Percentiles rank a stretch among this genome's conserved stretches.
Evolutionary conservation across 2,797 vertebrate species (phyloP).

Genomic region (Pipistrellus nathusii): DNA sequence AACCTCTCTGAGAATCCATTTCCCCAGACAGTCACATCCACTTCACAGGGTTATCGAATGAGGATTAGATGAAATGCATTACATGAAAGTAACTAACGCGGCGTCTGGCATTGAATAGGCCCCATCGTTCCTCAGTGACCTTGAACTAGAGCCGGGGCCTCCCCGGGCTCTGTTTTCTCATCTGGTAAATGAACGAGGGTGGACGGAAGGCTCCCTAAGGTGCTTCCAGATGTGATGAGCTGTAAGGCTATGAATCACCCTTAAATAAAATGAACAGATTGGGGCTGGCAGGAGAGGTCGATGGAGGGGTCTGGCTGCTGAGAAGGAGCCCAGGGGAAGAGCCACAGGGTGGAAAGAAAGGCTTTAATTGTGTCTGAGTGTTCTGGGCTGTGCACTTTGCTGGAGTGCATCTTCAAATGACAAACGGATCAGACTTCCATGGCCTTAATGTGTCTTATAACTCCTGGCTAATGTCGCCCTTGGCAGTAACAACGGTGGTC

Average conservation of each 20-base stretch:
- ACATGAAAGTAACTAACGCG: not conserved
- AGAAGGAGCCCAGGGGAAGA: constrained; percentile 1
- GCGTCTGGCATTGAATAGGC: not conserved
- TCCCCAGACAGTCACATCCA: not conserved
- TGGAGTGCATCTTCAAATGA: not conserved
- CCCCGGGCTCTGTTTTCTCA: constrained; percentile 32
- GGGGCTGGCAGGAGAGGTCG: not conserved
- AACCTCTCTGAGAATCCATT: not conserved
- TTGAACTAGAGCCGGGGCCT: not conserved
- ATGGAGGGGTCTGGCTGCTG: not conserved
- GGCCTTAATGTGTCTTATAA: not conserved
- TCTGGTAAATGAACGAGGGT: constrained; percentile 28
- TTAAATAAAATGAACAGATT: constrained; percentile 16
- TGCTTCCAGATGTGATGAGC: constrained; percentile 10
- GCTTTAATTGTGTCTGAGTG: not conserved
- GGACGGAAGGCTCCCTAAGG: not conserved
- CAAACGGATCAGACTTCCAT: not conserved
- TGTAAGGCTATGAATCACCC: not conserved
- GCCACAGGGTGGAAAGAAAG: not conserved
- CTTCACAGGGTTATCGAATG: not conserved
- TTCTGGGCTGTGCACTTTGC: not conserved
- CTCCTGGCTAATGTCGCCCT: not conserved
- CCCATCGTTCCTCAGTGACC: not conserved
- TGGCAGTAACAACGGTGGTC: not conserved
- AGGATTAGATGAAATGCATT: not conserved